Base-by-base conservation (phyloP, 2,888 invertebrate species). In the Melinopterus prodromus region DNA sequence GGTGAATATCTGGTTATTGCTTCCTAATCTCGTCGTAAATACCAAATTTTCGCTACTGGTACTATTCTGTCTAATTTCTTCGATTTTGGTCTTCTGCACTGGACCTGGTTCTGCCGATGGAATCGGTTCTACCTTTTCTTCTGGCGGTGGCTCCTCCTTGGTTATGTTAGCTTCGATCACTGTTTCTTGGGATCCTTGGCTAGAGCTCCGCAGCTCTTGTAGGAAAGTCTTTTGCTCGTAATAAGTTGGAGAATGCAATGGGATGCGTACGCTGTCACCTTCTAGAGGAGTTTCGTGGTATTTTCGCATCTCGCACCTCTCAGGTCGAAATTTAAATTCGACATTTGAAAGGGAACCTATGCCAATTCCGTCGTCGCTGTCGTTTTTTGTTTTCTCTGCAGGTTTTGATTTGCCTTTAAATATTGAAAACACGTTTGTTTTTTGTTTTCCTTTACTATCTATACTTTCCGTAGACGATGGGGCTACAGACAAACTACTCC, bases 231-330 rank as follows among this genome's bases (percentile, higher is more conserved):
- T 83, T 71, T 91, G 90, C 76, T 91, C 90, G 85, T 94, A 94
- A 82, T 94, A 93, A 0, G 94, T 94, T 4, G 94, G 94, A n/a
- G 95, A 94, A 82, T 94, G 94, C 80, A 95, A 87, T 0, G 95
- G 95, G 84, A 95, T 95, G 82, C 94, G 92, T 78, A 95, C 93
- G 78, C 92, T 91, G 76, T 90, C 90, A 0, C 93, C 93, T 84
- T 93, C 92, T 70, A 91, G 89, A 0, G 93, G 91, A 75, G 92
- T 91, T 83, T 94, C 94, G 86, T 94, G 93, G 87, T 93, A 93
- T 82, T 92, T 91, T 71, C 77, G 80, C 12, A 80, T 75, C 53
- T 80, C 72, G 26, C 74, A 80, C 4, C 80, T 77, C 81, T 82
- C 83, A 2, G 87, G 85, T 80, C 86, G 86, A 82, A 87, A 87